Base-by-base conservation (phyloP, 2,888 invertebrate genomes). In the Pteria penguin region DNA sequence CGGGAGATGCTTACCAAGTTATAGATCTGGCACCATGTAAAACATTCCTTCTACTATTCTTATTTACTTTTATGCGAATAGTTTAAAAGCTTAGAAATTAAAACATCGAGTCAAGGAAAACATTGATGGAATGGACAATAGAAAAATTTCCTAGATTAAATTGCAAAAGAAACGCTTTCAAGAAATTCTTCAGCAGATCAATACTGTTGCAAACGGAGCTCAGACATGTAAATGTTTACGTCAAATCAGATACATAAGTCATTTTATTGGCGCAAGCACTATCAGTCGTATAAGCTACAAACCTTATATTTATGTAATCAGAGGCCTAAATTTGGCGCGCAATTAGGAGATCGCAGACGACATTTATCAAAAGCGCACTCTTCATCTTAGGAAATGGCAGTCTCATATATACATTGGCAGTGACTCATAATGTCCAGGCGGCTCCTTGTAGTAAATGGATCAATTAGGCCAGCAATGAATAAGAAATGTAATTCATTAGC, bases 391-490 rank as follows among this genome's bases (percentile, higher is more conserved):
- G 45, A 45, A 45, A 45, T 14, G 45, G 45, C 8, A 18, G 45
- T 8, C 8, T 45, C 11, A 45, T 45, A 18, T 45, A 45, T 18
- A 18, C 45, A 45, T 45, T 18, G 18, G 45, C 8, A 8, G 18
- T 45, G 45, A 45, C 45, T 45, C 45, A 45, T 18, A 18, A 14
- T 14, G 45, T 45, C 45, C 45, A 45, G 11, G 18, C 45, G 8
- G 18, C 18, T 14, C 45, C 45, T 14, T 14, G 45, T 45, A 8
- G 45, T 45, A 45, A 45, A 45, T 60, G 22, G 60, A 60, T 60
- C 24, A 60, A 60, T 26, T 27, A 60, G 60, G 18, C 27, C 60
- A 60, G 22, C 27, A 26, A 60, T 60, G 60, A 60, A 60, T 60
- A 60, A 60, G 60, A 60, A 60, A 60, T 60, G 22, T 27, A 27